A percentile compares a stretch with the other conserved stretches of the same genome.
Conservation (phyloP, 2,113 vertebrate species). For the Oxygymnocypris stewartii region DNA sequence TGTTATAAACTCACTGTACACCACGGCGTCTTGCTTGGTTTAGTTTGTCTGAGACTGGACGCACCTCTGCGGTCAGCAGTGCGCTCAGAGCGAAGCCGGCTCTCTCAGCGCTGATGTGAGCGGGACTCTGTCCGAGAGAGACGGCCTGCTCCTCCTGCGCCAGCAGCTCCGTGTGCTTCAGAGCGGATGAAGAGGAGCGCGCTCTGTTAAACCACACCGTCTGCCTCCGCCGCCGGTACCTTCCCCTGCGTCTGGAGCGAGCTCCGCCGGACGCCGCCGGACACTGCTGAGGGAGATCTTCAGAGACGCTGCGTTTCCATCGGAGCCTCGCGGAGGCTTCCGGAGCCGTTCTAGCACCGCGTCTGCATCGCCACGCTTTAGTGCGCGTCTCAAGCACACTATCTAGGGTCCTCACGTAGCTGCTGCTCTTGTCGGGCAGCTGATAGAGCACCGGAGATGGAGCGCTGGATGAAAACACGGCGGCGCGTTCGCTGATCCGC, state of each 20-base stretch:
- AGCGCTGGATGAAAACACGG: constrained; percentile 79
- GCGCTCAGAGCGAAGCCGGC: constrained; percentile 80
- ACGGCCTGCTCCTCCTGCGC: constrained; percentile 77
- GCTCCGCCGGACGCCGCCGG: not conserved
- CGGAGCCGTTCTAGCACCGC: not conserved
- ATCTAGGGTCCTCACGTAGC: constrained; percentile 94
- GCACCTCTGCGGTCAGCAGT: constrained; percentile 85
- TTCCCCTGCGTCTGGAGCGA: not conserved
- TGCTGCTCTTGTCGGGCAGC: constrained; percentile 88
- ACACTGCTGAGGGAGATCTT: not conserved
- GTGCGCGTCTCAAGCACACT: constrained; percentile 83
- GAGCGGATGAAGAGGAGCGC: not conserved
- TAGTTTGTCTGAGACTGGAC: not conserved
- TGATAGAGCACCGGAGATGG: constrained; percentile 83
- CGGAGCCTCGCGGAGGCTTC: not conserved
- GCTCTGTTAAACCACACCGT: constrained; percentile 52
- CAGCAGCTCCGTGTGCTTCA: constrained; percentile 63
- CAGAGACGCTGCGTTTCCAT: not conserved
- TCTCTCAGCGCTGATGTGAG: constrained; percentile 82
- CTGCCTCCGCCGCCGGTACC: not conserved
- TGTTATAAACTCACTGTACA: too few species aligned
- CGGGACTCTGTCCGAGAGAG: constrained; percentile 78
- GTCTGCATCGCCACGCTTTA: not conserved
- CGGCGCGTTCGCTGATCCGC: constrained; percentile 86
- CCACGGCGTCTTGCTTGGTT: too few species aligned